Evolutionary conservation across 2,888 invertebrate genomes (phyloP).

Genomic region (Lithophane leautieri): DNA sequence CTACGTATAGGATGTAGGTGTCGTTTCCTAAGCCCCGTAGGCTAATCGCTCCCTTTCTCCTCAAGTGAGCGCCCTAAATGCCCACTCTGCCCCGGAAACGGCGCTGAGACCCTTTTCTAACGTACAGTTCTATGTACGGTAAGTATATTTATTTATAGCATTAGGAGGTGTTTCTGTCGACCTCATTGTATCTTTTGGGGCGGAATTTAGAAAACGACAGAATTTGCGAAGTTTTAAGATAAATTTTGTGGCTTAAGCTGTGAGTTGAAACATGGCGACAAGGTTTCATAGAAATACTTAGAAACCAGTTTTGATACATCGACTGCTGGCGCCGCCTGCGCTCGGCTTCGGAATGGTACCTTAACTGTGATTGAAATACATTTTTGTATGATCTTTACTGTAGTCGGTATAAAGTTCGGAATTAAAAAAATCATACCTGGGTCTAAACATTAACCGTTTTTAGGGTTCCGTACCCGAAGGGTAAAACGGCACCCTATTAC

Average conservation of each 20-base stretch:
- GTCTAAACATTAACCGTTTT: neutral
- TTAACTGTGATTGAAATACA: too few species aligned
- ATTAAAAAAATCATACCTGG: neutral
- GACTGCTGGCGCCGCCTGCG: too few species aligned
- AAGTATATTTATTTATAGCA: constrained; percentile 29
- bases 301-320: too few species aligned
- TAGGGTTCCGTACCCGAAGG: too few species aligned
- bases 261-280: neutral
- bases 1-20: constrained; percentile 54
- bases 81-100: constrained; percentile 54
- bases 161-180: constrained; percentile 14
- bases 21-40: constrained; percentile 60
- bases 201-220: constrained; percentile 2
- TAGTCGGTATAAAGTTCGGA: neutral
- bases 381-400: neutral
- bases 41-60: constrained; percentile 62
- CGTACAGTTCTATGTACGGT: constrained; percentile 5
- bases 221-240: neutral
- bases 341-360: too few species aligned
- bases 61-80: constrained; percentile 60
- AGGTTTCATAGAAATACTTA: too few species aligned
- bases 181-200: neutral
- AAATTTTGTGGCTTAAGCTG: neutral
- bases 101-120: constrained; percentile 43
- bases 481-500: too few species aligned